Base-by-base conservation (phyloP, 2,888 invertebrate species). In the Lithophane semibrunnea region DNA sequence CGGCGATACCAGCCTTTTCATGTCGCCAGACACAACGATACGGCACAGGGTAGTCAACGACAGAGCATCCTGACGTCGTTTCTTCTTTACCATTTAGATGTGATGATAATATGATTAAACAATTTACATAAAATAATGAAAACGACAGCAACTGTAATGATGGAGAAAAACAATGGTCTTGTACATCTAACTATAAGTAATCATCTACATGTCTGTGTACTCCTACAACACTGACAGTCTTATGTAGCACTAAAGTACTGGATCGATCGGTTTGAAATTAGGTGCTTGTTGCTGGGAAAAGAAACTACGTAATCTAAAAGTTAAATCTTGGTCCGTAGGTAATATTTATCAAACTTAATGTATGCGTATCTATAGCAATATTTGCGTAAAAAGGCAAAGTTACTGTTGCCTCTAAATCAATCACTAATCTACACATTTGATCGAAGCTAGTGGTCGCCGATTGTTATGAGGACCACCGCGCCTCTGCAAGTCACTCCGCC, bases 401-500 rank as follows among this genome's bases (percentile, higher is more conserved):
- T 21, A 49, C 65, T 70, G 84, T 44, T 37, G 69, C 75, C 84
- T 88, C 88, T 83, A 58, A 49, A 78, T 66, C 72, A 58, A 68
- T 37, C 58, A 75, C 21, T 84, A 84, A 66, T 75, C 88, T 88
- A 79, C 71, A 69, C 58, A 65, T 79, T 73, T 83, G 87, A 88
- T 89, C 91, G 91, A 90, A 90, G 88, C 91, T 91, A 92, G 92
- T 92, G 93, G 90, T 91, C 92, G 91, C 90, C 91, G 91, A 92
- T 93, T 94, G 92, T 92, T 91, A 90, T 91, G 91, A 91, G 92
- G 95, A 95, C 95, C 95, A 95, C 95, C 95, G 91, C 92, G 94
- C 91, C 93, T 94, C 88, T 95, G 95, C 95, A 95, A 95, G 95
- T 95, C 95, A 95, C 92, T 92, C 91, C 87, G 76, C 84, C 87